Percentiles rank a stretch among this genome's conserved stretches.
phyloP scores from a whole-genome alignment of 2,797 vertebrate species.

The Synanceia verrucosa region DNA sequence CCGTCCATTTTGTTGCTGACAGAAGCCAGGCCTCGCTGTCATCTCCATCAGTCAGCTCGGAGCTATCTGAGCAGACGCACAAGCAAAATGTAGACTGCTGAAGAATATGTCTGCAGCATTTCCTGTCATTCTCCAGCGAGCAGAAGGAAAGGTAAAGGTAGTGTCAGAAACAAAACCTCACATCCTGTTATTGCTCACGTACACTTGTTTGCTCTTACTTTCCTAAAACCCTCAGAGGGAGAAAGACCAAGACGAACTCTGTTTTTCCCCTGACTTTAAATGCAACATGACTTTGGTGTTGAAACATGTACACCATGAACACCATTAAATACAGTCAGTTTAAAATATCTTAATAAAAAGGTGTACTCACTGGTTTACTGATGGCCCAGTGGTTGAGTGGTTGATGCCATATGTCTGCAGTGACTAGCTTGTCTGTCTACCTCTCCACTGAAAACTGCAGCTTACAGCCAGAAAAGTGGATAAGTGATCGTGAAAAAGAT shows the following conservation, averaged over 20 bases:
- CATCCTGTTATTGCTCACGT: not conserved
- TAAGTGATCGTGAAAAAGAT: too few species aligned
- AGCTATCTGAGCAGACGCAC: slow-evolving; percentile 14
- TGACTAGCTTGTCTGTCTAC: not conserved
- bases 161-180: not conserved
- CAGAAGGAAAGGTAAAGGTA: not conserved
- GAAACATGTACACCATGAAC: slow-evolving; percentile 51
- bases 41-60: slow-evolving; percentile 48
- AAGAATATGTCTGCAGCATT: slow-evolving; percentile 7
- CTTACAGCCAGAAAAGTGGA: too few species aligned
- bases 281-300: slow-evolving; percentile 43
- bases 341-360: too few species aligned
- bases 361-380: too few species aligned
- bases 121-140: slow-evolving; percentile 22
- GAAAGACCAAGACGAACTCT: slow-evolving; percentile 48
- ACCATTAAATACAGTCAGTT: slow-evolving; percentile 12
- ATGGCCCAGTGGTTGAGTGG: not conserved
- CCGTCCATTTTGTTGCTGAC: slow-evolving; percentile 59
- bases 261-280: slow-evolving; percentile 32
- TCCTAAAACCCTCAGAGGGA: slow-evolving; percentile 28
- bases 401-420: not conserved
- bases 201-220: too few species aligned
- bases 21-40: slow-evolving; percentile 68
- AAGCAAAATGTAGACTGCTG: slow-evolving; percentile 8
- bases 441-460: not conserved